phyloP scores from a whole-genome alignment of 2,888 invertebrate genomes.

The Drosophila infuscata region DNA sequence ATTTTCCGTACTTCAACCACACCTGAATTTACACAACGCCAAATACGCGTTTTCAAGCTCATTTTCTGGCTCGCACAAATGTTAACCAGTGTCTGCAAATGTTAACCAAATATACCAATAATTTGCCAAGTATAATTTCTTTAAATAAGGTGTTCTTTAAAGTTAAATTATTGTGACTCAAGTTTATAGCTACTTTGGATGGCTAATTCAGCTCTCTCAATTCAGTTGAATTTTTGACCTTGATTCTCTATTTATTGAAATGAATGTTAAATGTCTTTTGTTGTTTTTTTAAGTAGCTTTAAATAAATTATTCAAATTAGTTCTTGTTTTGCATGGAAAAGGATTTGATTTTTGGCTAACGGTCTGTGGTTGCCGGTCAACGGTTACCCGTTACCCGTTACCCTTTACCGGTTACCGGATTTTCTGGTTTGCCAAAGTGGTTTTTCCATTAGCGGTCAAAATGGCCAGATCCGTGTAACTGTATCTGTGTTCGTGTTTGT shows the following conservation, averaged over 20 bases:
- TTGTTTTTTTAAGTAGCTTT: slow-evolving; percentile 11
- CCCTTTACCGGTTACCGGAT: slow-evolving; percentile 2
- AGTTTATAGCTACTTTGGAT: neutral
- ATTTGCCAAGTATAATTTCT: neutral
- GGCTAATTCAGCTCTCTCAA: neutral
- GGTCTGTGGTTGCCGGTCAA: slow-evolving; percentile 1
- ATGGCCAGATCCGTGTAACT: neutral
- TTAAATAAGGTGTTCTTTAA: too few relatives aligned
- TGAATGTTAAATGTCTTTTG: slow-evolving; percentile 41
- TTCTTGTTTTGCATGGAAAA: slow-evolving; percentile 56
- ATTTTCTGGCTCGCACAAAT: slow-evolving; percentile 13
- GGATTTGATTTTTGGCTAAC: slow-evolving; percentile 54
- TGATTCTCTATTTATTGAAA: slow-evolving; percentile 36
- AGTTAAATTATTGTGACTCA: neutral
- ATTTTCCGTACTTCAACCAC: neutral
- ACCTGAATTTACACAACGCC: neutral
- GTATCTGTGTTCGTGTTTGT: neutral
- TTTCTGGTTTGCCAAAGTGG: slow-evolving; percentile 52
- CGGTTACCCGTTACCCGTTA: slow-evolving; percentile 18
- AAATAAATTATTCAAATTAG: slow-evolving; percentile 69
- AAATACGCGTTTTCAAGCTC: neutral
- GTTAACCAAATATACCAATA: neutral
- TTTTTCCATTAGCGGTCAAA: slow-evolving; percentile 57
- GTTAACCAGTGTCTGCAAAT: slow-evolving; percentile 42
- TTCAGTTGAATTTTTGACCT: neutral